Conservation (phyloP, 2,888 invertebrate species). For the Pollenia griseotomentosa region DNA sequence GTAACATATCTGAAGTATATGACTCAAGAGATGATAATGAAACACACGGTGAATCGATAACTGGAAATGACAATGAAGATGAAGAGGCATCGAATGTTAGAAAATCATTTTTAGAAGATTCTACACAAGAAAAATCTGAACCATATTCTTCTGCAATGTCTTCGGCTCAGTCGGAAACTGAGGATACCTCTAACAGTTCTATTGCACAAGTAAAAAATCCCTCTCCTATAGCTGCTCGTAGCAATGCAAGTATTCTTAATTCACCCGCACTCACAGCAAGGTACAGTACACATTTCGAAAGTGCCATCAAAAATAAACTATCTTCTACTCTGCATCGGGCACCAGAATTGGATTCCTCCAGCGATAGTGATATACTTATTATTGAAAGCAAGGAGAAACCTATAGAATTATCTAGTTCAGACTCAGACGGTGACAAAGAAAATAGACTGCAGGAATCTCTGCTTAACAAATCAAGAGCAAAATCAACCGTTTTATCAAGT, state of each 20-base stretch:
- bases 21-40: neutral
- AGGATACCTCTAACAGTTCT: neutral
- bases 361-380: constrained; percentile 78
- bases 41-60: neutral
- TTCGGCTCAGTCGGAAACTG: constrained; percentile 23
- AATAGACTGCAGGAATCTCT: constrained; percentile 46
- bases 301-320: constrained; percentile 76
- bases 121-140: constrained; percentile 21
- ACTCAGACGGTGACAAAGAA: constrained; percentile 72
- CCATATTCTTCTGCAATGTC: neutral
- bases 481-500: neutral
- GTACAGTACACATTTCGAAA: constrained; percentile 78
- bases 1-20: constrained; percentile 35
- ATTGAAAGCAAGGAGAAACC: constrained; percentile 76
- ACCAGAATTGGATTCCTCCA: constrained; percentile 56
- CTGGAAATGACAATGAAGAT: neutral
- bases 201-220: neutral
- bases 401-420: constrained; percentile 79
- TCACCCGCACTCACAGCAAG: constrained; percentile 74
- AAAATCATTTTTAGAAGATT: constrained; percentile 24
- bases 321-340: constrained; percentile 78
- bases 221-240: neutral
- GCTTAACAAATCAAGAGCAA: constrained; percentile 47
- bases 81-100: neutral
- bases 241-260: neutral